Percentiles rank a stretch among this genome's conserved stretches.
Conservation (phyloP, 2,797 vertebrate genomes). For the Gambelia wislizenii region DNA sequence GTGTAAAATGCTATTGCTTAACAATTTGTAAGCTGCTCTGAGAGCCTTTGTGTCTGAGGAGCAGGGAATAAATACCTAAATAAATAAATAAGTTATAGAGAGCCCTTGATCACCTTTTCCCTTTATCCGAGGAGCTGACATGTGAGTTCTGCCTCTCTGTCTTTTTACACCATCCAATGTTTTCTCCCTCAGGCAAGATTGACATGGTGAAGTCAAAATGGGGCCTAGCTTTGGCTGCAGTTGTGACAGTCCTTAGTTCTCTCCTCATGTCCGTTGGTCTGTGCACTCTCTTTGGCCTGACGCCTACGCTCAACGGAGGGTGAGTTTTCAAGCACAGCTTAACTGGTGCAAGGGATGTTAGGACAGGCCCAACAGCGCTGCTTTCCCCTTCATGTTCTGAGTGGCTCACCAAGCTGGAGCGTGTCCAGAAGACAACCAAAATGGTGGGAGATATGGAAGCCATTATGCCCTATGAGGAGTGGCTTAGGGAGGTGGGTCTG, state of each 20-base stretch:
- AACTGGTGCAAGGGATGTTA: background rate
- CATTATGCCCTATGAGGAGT: too few species aligned
- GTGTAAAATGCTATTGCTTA: too few species aligned
- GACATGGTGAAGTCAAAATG: constrained; percentile 99
- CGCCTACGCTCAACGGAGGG: constrained; percentile 97
- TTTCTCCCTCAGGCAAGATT: constrained; percentile 89
- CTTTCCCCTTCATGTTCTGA: too few species aligned
- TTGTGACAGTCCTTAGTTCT: constrained; percentile 97
- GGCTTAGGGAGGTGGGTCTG: too few species aligned
- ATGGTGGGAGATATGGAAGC: too few species aligned
- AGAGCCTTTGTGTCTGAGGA: too few species aligned
- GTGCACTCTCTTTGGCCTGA: constrained; percentile 95
- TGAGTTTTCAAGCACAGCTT: constrained; percentile 74
- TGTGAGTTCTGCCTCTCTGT: fast-evolving
- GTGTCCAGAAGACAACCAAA: too few species aligned
- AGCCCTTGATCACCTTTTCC: background rate
- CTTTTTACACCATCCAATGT: background rate
- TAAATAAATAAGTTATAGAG: too few species aligned
- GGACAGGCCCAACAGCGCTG: fast-evolving
- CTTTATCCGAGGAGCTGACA: background rate
- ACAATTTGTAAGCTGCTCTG: too few species aligned
- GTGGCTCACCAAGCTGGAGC: too few species aligned
- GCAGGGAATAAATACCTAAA: too few species aligned
- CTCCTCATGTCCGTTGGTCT: constrained; percentile 98
- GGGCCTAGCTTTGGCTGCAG: constrained; percentile 95